phyloP scores from a whole-genome alignment of 2,888 invertebrate species.

The Octodonta nipae region DNA sequence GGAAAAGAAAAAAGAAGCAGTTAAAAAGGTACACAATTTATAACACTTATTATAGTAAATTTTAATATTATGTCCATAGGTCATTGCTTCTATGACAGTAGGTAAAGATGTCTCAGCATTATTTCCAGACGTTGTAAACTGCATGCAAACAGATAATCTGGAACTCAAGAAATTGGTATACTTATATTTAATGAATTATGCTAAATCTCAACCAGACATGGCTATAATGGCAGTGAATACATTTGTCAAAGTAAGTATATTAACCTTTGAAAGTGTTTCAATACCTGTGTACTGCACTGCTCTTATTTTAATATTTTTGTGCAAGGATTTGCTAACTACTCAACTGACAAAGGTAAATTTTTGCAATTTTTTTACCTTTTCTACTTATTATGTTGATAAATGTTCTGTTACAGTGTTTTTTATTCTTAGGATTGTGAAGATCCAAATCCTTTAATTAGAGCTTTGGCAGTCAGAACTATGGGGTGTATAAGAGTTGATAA shows the following conservation, averaged over 20 bases:
- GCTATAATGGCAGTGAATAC: conserved; percentile 99
- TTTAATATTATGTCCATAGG: conserved; percentile 41
- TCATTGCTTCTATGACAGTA: conserved; percentile 99
- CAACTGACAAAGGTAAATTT: conserved; percentile 49
- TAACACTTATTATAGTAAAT: background rate
- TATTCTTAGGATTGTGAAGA: conserved; percentile 90
- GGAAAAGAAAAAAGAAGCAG: conserved; percentile 98
- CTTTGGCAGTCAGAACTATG: conserved; percentile 97
- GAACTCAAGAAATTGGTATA: conserved; percentile 98
- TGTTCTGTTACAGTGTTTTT: conserved; percentile 6
- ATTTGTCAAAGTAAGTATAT: conserved; percentile 79
- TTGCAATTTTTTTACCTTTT: conserved; percentile 4
- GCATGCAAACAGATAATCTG: conserved; percentile 99
- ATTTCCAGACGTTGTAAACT: conserved; percentile 98
- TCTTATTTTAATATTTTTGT: conserved; percentile 18
- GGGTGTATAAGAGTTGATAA: conserved; percentile 99
- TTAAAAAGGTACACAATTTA: conserved; percentile 73
- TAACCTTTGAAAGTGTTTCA: conserved; percentile 8
- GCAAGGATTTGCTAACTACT: conserved; percentile 53
- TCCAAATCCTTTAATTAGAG: conserved; percentile 95
- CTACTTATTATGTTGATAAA: background rate
- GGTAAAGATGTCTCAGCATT: conserved; percentile 98
- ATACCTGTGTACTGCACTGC: conserved; percentile 17
- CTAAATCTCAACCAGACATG: conserved; percentile 99
- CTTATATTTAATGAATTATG: conserved; percentile 98